Evolutionary conservation across 1,140 invertebrate genomes (phyloP).

Genomic region (Elysia chlorotica): DNA sequence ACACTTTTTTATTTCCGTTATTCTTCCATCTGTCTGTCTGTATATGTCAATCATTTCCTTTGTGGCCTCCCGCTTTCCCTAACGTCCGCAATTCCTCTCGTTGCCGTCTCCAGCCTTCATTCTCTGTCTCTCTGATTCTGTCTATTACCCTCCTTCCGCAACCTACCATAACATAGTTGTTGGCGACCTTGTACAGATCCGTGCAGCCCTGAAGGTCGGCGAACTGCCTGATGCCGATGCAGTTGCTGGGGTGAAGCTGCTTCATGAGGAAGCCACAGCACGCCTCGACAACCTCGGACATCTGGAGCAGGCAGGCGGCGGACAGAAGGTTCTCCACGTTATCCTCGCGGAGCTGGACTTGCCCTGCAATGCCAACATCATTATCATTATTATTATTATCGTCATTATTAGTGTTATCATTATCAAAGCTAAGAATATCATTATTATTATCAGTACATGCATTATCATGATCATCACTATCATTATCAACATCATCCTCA

Average conservation of each 20-base stretch:
- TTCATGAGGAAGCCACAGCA: conserved; percentile 89
- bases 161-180: conserved; percentile 59
- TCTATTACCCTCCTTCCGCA: too few relatives aligned
- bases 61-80: too few relatives aligned
- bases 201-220: conserved; percentile 87
- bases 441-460: background rate
- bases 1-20: too few relatives aligned
- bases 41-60: too few relatives aligned
- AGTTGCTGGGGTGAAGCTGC: conserved; percentile 92
- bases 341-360: conserved; percentile 70
- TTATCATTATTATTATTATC: background rate
- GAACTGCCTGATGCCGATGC: conserved; percentile 89
- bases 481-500: conserved; percentile 75
- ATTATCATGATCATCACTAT: conserved; percentile 1
- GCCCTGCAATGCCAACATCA: conserved; percentile 58
- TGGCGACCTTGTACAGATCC: conserved; percentile 77
- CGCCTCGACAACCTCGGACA: conserved; percentile 84
- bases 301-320: conserved; percentile 84
- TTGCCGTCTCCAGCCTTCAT: too few relatives aligned
- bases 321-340: conserved; percentile 83
- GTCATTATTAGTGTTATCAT: background rate
- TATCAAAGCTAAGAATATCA: background rate
- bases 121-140: too few relatives aligned
- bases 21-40: too few relatives aligned
- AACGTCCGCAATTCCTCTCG: too few relatives aligned